Evolutionary conservation across 1,140 invertebrate genomes (phyloP), one percentile per base, ranked within the genome.

Genomic region (Nasonia longicornis): DNA sequence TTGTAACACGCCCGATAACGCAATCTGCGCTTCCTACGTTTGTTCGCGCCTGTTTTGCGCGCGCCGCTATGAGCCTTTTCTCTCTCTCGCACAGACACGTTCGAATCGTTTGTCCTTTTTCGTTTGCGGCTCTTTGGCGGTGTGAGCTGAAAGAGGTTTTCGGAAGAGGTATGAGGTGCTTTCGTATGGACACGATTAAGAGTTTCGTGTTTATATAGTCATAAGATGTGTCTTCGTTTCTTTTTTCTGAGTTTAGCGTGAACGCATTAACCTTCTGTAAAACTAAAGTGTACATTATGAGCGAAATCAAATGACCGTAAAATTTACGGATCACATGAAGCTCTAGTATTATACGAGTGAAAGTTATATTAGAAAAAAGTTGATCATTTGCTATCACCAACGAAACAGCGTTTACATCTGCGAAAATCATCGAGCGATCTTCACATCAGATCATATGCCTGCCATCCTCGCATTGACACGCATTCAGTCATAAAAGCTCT

Each of bases 1-100:
- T 71, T 76, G 80, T 78, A 77, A 73, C 69, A 52, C 48, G 70
- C 48, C 69, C 75, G 75, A 82, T 82, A 82, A 77, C 58, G 67
- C 80, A 78, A 82, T 82, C 70, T 48, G 52, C 58, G 73, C 79
- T 70, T 64, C 73, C 66, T 76, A 45, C 67, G 48, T 77, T 67
- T 71, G 58, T 77, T 66, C 76, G 38, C 80, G 69, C 80, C 67
- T 77, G 52, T 42, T 81, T 48, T 26, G 26, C 45, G 26, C 69
- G 12, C 14, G 11, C 20, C 70, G 42, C 66, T 8, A 7, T 11
- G 11, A 58, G 2, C 14, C n/a, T 14, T 58, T 63, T 63, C 31
- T 75, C 31, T 22, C 26, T 26, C 16, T 58, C 26, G 26, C 26
- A 26, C 26, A 26, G 1, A 26, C 26, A 26, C 26, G n/a, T 26